Percentiles rank a stretch among this genome's conserved stretches.
Evolutionary conservation across 2,888 invertebrate genomes (phyloP).

Genomic region (Spisula subtruncata): DNA sequence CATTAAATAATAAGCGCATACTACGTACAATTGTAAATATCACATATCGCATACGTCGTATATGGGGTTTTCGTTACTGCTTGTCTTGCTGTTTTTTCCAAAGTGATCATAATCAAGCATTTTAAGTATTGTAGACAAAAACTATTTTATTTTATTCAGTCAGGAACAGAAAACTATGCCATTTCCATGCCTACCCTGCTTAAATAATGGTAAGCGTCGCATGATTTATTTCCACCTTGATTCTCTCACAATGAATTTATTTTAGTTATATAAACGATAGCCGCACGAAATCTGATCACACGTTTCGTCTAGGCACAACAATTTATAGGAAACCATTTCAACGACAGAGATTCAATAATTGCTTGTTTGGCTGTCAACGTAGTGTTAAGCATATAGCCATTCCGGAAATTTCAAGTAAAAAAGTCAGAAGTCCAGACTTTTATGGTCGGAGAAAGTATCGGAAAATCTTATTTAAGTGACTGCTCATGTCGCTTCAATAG

Average conservation of each 20-base stretch:
- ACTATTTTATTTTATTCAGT: not conserved
- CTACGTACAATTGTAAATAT: too few relatives aligned
- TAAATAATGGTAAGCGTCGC: not conserved
- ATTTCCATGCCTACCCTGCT: not conserved
- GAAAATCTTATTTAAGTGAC: constrained; percentile 2
- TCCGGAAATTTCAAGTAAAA: not conserved
- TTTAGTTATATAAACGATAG: not conserved
- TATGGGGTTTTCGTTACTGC: too few relatives aligned
- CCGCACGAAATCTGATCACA: not conserved
- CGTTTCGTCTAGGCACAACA: not conserved
- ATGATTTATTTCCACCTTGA: not conserved
- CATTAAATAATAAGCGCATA: too few relatives aligned
- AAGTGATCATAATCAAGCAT: too few relatives aligned
- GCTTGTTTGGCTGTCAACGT: constrained; percentile 9
- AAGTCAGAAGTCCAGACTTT: not conserved
- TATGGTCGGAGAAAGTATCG: not conserved
- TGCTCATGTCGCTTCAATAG: not conserved
- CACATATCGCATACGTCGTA: too few relatives aligned
- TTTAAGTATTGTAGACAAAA: too few relatives aligned
- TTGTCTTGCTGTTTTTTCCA: too few relatives aligned
- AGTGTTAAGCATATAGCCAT: not conserved
- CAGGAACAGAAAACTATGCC: not conserved
- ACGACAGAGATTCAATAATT: constrained; percentile 20
- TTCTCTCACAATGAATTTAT: not conserved
- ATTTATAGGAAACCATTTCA: constrained; percentile 8